Evolutionary conservation across 2,888 invertebrate species (phyloP).

Genomic region (Oxycera nigricornis): DNA sequence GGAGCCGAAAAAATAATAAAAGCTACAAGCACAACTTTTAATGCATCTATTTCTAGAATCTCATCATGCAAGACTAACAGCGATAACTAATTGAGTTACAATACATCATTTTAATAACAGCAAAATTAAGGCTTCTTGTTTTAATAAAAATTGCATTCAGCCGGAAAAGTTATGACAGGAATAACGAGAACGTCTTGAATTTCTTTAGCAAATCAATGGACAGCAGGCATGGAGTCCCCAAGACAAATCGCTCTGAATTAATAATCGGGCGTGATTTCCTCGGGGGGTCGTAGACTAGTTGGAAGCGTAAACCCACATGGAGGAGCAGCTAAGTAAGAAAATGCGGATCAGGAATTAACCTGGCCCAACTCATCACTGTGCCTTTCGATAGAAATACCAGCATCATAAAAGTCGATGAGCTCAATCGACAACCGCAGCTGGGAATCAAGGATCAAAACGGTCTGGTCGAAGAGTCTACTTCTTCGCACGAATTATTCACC

Average conservation of each 20-base stretch:
- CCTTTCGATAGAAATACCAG: neutral
- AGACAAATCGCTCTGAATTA: constrained; percentile 27
- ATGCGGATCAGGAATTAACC: neutral
- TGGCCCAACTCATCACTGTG: no score
- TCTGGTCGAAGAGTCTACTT: no score
- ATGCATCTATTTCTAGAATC: no score
- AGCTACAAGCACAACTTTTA: no score
- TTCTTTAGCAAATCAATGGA: constrained; percentile 7
- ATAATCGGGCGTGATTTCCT: constrained; percentile 29
- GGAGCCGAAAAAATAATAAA: no score
- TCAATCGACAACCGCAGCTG: constrained; percentile 27
- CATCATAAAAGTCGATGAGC: neutral
- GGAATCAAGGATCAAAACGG: neutral
- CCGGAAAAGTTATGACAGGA: no score
- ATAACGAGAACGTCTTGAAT: neutral
- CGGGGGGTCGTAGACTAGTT: neutral
- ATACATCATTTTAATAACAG: no score
- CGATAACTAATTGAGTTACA: no score
- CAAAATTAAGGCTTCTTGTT: no score
- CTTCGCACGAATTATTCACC: no score
- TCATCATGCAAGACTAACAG: no score
- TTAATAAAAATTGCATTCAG: no score
- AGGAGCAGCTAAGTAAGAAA: neutral
- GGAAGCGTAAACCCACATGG: neutral
- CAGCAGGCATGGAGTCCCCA: neutral